Conservation (phyloP, 2,888 invertebrate species). For the Antheraea yamamai region DNA sequence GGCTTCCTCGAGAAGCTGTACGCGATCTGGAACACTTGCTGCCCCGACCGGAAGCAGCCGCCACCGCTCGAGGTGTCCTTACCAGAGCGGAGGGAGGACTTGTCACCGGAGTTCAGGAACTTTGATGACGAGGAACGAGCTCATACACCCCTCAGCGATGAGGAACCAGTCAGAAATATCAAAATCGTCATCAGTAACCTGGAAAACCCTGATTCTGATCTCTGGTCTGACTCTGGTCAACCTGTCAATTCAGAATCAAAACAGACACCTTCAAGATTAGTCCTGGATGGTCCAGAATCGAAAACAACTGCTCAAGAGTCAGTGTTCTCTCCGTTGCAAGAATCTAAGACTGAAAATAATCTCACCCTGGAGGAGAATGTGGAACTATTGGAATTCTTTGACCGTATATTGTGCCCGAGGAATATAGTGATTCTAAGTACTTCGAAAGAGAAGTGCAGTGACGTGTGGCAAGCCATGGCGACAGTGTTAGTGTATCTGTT, state of each 20-base stretch:
- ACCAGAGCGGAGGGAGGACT: constrained; percentile 42
- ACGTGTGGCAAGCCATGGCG: constrained; percentile 70
- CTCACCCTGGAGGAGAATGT: constrained; percentile 27
- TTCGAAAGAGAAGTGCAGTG: constrained; percentile 35
- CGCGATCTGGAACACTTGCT: constrained; percentile 61
- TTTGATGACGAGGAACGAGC: constrained; percentile 52
- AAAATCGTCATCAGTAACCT: constrained; percentile 31
- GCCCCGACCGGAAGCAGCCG: constrained; percentile 56
- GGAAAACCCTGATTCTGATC: constrained; percentile 42
- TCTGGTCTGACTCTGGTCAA: too few relatives aligned
- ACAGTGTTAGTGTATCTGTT: constrained; percentile 75
- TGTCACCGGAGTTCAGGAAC: constrained; percentile 52
- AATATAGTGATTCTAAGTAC: constrained; percentile 62
- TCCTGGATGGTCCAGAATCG: background rate
- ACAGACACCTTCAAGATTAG: background rate
- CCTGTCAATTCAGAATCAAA: constrained; percentile 27
- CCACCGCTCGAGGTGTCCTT: constrained; percentile 40
- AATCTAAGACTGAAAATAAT: constrained; percentile 28
- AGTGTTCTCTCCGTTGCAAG: constrained; percentile 1
- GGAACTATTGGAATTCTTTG: constrained; percentile 55
- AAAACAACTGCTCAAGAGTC: constrained; percentile 27
- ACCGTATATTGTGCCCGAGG: constrained; percentile 65
- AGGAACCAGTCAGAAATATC: constrained; percentile 23
- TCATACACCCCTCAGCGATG: constrained; percentile 23
- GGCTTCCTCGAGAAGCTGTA: constrained; percentile 52